Percentiles rank a stretch among this genome's conserved stretches.
phyloP scores from a whole-genome alignment of 2,888 invertebrate genomes.

The Thymelicus acteon region DNA sequence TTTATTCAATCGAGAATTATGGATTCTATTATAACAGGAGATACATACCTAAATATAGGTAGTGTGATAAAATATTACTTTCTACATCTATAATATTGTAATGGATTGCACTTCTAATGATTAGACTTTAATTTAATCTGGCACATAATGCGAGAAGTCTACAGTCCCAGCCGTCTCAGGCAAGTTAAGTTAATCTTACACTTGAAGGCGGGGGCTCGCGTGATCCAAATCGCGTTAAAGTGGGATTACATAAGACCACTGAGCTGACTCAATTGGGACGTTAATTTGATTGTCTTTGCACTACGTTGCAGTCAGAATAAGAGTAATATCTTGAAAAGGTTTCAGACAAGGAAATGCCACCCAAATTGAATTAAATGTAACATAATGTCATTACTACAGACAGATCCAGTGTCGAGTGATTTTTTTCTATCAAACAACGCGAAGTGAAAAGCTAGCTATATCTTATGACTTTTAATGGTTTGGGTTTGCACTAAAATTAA shows the following conservation, averaged over 20 bases:
- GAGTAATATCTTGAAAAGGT: constrained; percentile 11
- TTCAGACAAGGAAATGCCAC: not conserved
- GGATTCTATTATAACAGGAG: no score
- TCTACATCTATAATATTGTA: not conserved
- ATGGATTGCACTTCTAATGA: constrained; percentile 9
- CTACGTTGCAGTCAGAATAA: constrained; percentile 10
- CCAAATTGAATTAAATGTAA: not conserved
- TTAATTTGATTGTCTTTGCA: constrained; percentile 46
- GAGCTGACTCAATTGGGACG: constrained; percentile 47
- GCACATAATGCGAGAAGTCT: constrained; percentile 33
- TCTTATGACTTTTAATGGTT: no score
- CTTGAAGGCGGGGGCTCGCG: constrained; percentile 40
- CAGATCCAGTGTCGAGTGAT: no score
- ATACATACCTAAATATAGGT: no score
- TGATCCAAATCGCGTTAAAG: constrained; percentile 43
- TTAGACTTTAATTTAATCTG: constrained; percentile 19
- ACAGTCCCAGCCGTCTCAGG: constrained; percentile 19
- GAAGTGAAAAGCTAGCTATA: no score
- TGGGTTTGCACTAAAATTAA: no score
- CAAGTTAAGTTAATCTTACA: constrained; percentile 42
- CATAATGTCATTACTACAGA: not conserved
- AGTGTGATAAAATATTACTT: no score
- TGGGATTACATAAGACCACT: constrained; percentile 45
- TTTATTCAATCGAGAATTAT: no score
- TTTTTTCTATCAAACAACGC: no score